phyloP scores from a whole-genome alignment of 2,113 vertebrate genomes.

The Myotis brandtii region DNA sequence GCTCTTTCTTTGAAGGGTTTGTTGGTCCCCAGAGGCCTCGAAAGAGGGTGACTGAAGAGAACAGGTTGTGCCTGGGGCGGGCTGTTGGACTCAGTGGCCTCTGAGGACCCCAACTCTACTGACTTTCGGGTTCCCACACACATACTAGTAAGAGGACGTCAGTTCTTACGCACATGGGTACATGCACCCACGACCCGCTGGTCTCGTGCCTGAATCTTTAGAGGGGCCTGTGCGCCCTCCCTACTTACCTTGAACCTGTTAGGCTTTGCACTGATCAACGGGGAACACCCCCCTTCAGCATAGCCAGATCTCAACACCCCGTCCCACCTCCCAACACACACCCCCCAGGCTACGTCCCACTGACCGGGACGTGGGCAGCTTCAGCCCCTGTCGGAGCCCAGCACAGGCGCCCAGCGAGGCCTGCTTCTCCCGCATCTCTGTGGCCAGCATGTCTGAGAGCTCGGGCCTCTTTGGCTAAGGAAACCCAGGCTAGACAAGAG shows the following conservation, averaged over 20 bases:
- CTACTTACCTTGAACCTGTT: neutral
- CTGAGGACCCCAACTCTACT: neutral
- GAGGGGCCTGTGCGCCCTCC: neutral
- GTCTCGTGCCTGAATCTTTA: neutral
- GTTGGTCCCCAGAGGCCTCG: neutral
- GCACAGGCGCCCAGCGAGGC: neutral
- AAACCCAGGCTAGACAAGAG: neutral
- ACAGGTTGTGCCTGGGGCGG: accelerated
- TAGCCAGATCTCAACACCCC: neutral
- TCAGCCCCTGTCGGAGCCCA: neutral
- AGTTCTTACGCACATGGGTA: neutral
- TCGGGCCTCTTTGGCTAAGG: neutral
- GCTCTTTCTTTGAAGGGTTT: neutral
- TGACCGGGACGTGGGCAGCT: neutral
- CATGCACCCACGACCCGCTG: accelerated
- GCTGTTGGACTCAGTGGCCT: neutral
- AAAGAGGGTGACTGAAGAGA: neutral
- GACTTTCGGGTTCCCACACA: neutral
- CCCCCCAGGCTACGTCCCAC: neutral
- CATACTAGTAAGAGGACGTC: neutral
- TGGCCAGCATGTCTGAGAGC: neutral
- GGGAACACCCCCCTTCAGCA: neutral
- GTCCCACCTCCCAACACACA: too few species aligned
- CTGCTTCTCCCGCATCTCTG: neutral
- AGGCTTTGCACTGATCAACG: neutral